These are phyloP conservation scores for Cerastis rubricosa DNA, from an alignment of 2,888 invertebrate genomes.

Conservation along the genomic window DNA sequence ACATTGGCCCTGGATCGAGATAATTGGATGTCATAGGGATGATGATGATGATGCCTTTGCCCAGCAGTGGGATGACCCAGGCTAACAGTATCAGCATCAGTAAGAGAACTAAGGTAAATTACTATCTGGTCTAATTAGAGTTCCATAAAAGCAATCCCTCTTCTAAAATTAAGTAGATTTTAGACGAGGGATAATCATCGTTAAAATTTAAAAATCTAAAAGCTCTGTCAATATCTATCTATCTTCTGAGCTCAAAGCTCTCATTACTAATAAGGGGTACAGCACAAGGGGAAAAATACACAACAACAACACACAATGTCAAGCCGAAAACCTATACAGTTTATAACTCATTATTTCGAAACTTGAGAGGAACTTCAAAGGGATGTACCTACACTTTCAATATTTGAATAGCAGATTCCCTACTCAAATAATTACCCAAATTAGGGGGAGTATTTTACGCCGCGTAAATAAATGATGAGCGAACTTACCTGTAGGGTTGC, in stretches of 20 bases:
- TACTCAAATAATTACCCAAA: constrained; percentile 89
- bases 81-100: too few relatives aligned
- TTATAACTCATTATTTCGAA: constrained; percentile 76
- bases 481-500: constrained; percentile 78
- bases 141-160: rapidly evolving
- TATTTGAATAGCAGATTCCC: constrained; percentile 89
- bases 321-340: constrained; percentile 65
- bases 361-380: constrained; percentile 81
- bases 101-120: neutral
- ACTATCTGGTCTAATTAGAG: neutral
- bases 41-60: too few relatives aligned
- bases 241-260: neutral
- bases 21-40: too few relatives aligned
- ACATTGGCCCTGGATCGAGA: too few relatives aligned
- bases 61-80: too few relatives aligned
- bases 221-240: constrained; percentile 3
- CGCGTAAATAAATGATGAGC: constrained; percentile 89
- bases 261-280: constrained; percentile 41
- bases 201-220: constrained; percentile 13
- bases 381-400: constrained; percentile 81
- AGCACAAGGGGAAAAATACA: constrained; percentile 25
- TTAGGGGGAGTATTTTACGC: constrained; percentile 88
- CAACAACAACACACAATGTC: constrained; percentile 60
- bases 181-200: neutral
- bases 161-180: too few relatives aligned